A percentile compares a stretch with the other conserved stretches of the same genome.
Evolutionary conservation across 92 coral and sea anemone genomes (phyloP).

Genomic region (Porites evermanni): DNA sequence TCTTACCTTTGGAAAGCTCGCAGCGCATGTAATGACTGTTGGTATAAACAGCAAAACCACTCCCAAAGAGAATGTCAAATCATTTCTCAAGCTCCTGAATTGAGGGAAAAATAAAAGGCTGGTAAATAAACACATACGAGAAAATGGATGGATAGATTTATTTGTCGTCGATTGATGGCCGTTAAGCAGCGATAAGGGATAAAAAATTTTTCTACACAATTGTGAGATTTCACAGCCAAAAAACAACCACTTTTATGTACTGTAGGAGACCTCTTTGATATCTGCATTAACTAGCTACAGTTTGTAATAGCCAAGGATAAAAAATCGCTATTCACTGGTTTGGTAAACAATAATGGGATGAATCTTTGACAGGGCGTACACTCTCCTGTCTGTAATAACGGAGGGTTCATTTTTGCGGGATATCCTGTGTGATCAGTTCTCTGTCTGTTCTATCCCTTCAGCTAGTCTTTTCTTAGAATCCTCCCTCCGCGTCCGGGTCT

Average conservation of each 20-base stretch:
- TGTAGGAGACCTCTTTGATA: no score
- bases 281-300: no score
- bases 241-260: no score
- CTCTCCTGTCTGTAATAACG: no score
- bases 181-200: neutral
- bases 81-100: conserved; percentile 76
- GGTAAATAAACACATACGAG: neutral
- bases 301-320: no score
- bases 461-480: neutral
- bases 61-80: conserved; percentile 82
- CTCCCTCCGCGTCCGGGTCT: neutral
- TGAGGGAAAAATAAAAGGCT: neutral
- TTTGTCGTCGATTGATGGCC: neutral
- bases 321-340: no score
- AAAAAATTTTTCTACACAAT: no score
- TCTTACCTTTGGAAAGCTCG: conserved; percentile 82
- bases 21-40: conserved; percentile 74
- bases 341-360: no score
- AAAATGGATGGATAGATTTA: neutral
- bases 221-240: no score
- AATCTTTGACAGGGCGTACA: no score
- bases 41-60: conserved; percentile 65
- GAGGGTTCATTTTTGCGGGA: neutral
- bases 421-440: neutral
- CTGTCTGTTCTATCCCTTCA: neutral